A percentile compares a stretch with the other conserved stretches of the same genome.
Evolutionary conservation across 2,888 invertebrate species (phyloP).

Genomic region (Phaedon cochleariae): DNA sequence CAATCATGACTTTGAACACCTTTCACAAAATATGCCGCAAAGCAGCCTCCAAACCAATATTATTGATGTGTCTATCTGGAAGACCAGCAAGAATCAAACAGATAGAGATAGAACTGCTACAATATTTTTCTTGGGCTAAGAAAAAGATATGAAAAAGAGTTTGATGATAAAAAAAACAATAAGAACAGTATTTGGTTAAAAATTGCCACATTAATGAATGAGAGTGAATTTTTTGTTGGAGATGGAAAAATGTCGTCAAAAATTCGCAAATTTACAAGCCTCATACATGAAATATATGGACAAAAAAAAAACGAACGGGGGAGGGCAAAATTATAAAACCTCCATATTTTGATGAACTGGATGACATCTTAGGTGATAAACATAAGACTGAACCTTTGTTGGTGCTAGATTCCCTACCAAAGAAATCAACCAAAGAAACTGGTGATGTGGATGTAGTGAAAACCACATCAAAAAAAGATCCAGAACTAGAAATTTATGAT

Average conservation of each 20-base stretch:
- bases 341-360: conserved; percentile 19
- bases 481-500: too few relatives aligned
- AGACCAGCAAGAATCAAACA: too few relatives aligned
- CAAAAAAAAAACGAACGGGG: conserved; percentile 18
- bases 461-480: too few relatives aligned
- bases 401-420: conserved; percentile 17
- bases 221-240: conserved; percentile 24
- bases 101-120: too few relatives aligned
- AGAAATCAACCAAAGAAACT: too few relatives aligned
- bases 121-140: not conserved
- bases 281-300: conserved; percentile 28
- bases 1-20: too few relatives aligned
- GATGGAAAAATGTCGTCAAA: conserved; percentile 27
- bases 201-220: conserved; percentile 25
- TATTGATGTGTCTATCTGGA: too few relatives aligned
- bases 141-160: not conserved
- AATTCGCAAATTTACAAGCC: conserved; percentile 29
- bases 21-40: too few relatives aligned
- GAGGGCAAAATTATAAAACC: conserved; percentile 18
- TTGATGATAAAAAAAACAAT: conserved; percentile 23
- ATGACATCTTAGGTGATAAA: conserved; percentile 18
- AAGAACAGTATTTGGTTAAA: conserved; percentile 22
- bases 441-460: too few relatives aligned
- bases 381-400: conserved; percentile 19
- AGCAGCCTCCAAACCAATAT: too few relatives aligned